These are phyloP conservation scores for Perodicticus potto DNA, from an alignment of 2,797 vertebrate genomes.

Conservation along the genomic window DNA sequence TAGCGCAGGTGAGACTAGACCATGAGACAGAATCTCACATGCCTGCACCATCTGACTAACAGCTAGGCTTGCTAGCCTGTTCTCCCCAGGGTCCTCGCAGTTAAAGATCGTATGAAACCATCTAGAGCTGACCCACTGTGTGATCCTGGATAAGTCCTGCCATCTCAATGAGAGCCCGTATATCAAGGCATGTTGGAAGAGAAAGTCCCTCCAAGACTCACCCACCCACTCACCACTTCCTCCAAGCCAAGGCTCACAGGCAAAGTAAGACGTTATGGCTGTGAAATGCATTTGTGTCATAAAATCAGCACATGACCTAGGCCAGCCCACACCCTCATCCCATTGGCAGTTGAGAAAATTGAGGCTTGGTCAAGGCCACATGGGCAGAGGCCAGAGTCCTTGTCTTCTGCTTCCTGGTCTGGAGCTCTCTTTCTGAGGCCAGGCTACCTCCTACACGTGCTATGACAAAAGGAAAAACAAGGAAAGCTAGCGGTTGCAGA, in stretches of 20 bases:
- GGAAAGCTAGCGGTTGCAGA: background rate
- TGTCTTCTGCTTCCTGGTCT: background rate
- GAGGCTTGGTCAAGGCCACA: background rate
- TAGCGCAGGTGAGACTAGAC: background rate
- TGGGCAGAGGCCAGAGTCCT: background rate
- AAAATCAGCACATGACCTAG: background rate
- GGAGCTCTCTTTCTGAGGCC: background rate
- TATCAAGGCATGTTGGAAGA: conserved; percentile 7
- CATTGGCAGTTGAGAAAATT: conserved; percentile 8
- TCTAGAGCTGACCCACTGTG: background rate
- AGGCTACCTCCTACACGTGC: background rate
- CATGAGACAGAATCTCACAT: background rate
- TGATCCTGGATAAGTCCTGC: background rate
- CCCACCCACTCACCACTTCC: background rate
- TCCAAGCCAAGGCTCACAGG: background rate
- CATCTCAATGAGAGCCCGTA: background rate
- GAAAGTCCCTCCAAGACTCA: background rate
- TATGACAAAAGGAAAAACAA: background rate
- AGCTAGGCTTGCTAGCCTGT: background rate
- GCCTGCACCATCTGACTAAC: background rate
- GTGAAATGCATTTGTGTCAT: background rate
- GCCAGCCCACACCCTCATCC: background rate
- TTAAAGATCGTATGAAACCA: background rate
- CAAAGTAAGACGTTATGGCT: background rate
- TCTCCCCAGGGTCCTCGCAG: background rate